These are phyloP conservation scores for Drosophila phalerata DNA, from an alignment of 2,888 invertebrate genomes.

Conservation along the genomic window DNA sequence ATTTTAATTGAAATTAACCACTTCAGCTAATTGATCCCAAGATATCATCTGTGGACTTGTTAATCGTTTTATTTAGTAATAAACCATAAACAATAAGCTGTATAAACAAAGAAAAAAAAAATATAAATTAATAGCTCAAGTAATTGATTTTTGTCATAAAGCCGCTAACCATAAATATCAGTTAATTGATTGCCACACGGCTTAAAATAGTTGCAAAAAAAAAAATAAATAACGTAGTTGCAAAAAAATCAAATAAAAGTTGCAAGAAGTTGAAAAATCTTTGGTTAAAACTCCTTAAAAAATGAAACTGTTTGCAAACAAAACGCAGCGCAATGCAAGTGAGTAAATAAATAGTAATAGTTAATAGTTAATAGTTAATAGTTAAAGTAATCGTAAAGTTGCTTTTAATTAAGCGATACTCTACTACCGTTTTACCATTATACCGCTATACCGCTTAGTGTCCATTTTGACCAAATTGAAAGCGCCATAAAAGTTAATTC, in stretches of 20 bases:
- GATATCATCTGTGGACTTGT: conserved; percentile 29
- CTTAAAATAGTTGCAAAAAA: conserved; percentile 11
- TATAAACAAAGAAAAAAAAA: neutral
- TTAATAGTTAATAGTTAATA: conserved; percentile 28
- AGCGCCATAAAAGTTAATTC: conserved; percentile 55
- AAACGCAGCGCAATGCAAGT: conserved; percentile 78
- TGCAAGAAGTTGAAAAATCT: conserved; percentile 27
- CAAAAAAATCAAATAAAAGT: neutral
- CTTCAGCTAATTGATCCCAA: conserved; percentile 19
- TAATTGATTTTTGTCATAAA: conserved; percentile 63
- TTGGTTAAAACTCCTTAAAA: conserved; percentile 33
- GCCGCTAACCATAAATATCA: conserved; percentile 32
- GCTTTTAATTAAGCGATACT: conserved; percentile 63
- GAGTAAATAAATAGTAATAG: conserved; percentile 64
- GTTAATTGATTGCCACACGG: conserved; percentile 52
- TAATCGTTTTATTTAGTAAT: conserved; percentile 24
- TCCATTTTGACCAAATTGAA: conserved; percentile 49
- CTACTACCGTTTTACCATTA: conserved; percentile 7
- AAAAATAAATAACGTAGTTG: conserved; percentile 13
- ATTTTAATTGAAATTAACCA: conserved; percentile 20
- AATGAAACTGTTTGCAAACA: conserved; percentile 75
- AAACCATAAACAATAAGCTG: conserved; percentile 6
- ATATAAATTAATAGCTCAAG: conserved; percentile 13
- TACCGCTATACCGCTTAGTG: conserved; percentile 29
- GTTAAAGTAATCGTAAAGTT: conserved; percentile 19